phyloP scores from a whole-genome alignment of 2,797 vertebrate species.

The Sarcoramphus papa region DNA sequence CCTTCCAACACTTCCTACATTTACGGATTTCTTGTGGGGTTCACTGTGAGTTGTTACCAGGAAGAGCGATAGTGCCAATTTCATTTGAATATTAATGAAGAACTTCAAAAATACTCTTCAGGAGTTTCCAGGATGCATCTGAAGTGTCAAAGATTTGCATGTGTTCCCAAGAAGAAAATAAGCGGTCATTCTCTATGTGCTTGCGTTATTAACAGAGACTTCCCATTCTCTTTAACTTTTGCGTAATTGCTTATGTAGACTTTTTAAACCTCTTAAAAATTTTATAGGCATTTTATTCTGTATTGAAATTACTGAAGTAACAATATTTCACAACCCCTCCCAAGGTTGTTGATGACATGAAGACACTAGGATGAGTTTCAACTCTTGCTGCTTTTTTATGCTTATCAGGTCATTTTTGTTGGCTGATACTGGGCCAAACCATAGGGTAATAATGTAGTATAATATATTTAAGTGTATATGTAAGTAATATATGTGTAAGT shows the following conservation, averaged over 20 bases:
- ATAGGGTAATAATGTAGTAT: neutral
- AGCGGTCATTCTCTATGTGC: neutral
- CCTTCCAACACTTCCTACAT: too few species aligned
- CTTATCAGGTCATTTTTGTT: neutral
- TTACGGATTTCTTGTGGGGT: neutral
- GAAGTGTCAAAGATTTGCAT: neutral
- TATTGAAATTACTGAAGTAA: neutral
- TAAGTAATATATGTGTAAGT: neutral
- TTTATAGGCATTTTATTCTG: neutral
- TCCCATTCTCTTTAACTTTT: neutral
- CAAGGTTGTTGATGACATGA: neutral
- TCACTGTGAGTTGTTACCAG: neutral
- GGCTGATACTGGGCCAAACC: neutral
- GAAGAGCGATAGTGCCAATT: neutral
- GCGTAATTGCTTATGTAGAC: neutral
- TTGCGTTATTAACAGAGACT: neutral
- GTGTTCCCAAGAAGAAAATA: neutral
- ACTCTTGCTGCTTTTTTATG: neutral
- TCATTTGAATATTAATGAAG: neutral
- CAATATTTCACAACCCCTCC: neutral
- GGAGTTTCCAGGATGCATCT: neutral
- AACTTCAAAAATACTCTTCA: neutral
- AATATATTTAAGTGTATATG: neutral
- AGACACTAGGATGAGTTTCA: neutral
- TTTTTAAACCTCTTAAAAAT: neutral